phyloP scores from a whole-genome alignment of 2,113 vertebrate species.

The Pitta sordida region DNA sequence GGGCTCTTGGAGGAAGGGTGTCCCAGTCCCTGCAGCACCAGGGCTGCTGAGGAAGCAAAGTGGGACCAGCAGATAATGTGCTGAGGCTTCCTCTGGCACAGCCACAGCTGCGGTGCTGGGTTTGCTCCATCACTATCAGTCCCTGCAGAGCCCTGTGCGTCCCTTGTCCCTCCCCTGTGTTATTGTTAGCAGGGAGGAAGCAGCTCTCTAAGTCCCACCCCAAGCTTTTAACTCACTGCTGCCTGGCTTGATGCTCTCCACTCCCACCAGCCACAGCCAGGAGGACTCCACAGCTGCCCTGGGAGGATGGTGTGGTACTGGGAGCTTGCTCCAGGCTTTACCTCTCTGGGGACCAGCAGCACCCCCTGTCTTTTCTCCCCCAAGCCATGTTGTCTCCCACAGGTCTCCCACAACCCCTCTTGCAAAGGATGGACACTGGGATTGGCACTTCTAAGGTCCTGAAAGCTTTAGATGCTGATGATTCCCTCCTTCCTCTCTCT shows the following conservation, averaged over 20 bases:
- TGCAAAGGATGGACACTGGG: neutral
- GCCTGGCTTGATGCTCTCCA: neutral
- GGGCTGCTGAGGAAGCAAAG: neutral
- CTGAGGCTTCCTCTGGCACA: neutral
- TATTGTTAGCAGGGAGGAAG: constrained; percentile 26
- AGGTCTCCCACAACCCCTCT: neutral
- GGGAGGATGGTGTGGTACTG: neutral
- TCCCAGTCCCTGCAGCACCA: neutral
- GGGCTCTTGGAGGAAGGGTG: neutral
- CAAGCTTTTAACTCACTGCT: constrained; percentile 11
- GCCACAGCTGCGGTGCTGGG: neutral
- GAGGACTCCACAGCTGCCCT: neutral
- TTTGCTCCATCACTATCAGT: neutral
- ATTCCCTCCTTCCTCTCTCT: neutral
- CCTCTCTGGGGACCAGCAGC: neutral
- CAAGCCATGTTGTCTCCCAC: rapidly evolving
- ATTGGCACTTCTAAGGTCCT: neutral
- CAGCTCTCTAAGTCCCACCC: neutral
- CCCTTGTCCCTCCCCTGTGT: neutral
- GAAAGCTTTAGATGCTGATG: neutral
- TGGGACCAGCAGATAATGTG: constrained; percentile 33
- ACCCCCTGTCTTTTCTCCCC: neutral
- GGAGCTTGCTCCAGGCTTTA: neutral
- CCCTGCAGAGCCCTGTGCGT: neutral
- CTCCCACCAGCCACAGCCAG: rapidly evolving